phyloP scores from a whole-genome alignment of 2,797 vertebrate species.

The Agapornis canus region DNA sequence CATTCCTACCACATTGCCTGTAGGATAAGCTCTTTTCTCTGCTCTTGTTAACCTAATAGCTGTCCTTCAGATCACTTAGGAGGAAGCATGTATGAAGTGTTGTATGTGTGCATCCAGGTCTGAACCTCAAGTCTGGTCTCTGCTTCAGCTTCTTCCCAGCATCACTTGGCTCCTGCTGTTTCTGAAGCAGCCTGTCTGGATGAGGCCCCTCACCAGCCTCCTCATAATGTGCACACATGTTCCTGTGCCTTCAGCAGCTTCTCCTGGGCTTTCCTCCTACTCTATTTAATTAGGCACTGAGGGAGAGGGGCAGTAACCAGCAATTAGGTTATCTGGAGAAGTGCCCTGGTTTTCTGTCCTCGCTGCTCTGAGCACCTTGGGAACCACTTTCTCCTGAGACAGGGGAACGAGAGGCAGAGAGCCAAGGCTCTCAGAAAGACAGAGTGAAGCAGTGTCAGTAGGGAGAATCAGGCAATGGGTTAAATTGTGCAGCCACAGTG shows the following conservation, averaged over 20 bases:
- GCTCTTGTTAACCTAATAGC: not conserved
- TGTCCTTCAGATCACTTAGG: not conserved
- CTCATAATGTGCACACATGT: not conserved
- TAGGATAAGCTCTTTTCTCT: not conserved
- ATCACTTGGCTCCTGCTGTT: not conserved
- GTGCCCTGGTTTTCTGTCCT: constrained; percentile 54
- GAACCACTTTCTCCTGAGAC: not conserved
- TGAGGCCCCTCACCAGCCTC: not conserved
- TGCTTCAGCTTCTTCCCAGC: not conserved
- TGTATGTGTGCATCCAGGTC: not conserved
- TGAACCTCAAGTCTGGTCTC: not conserved
- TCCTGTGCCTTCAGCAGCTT: constrained; percentile 17
- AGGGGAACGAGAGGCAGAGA: not conserved
- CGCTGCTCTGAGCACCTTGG: not conserved
- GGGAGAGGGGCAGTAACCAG: constrained; percentile 51
- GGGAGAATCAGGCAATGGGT: not conserved
- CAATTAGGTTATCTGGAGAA: constrained; percentile 62
- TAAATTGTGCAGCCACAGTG: not conserved
- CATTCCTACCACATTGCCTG: not conserved
- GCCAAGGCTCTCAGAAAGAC: not conserved
- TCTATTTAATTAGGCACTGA: constrained; percentile 49
- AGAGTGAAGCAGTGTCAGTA: not conserved
- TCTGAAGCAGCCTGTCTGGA: not conserved
- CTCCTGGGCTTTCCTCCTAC: constrained; percentile 60
- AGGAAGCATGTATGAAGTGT: not conserved